Conservation (phyloP, 2,888 invertebrate species). For the Mythimna albipuncta region DNA sequence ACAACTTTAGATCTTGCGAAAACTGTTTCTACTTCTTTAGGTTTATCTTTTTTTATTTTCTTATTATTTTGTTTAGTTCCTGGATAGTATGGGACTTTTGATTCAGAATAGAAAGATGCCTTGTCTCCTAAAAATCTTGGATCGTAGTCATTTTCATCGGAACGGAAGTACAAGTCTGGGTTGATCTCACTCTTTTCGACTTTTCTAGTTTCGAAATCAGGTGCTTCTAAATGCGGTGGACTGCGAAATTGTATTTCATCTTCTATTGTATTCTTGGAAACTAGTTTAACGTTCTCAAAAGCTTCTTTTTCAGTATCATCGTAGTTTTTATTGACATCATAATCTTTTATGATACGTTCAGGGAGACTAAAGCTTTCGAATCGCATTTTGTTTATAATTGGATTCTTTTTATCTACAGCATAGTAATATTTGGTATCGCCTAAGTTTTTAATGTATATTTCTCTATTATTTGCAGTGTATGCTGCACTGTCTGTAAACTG, state of each 20-base stretch:
- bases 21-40: constrained; percentile 76
- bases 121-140: constrained; percentile 54
- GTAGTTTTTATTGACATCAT: constrained; percentile 40
- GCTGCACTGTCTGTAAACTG: constrained; percentile 76
- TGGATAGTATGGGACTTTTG: constrained; percentile 40
- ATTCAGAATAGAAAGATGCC: constrained; percentile 64
- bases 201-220: constrained; percentile 79
- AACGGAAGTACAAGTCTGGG: constrained; percentile 27
- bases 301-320: constrained; percentile 35
- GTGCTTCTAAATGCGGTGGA: constrained; percentile 76
- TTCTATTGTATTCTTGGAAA: background rate
- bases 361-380: constrained; percentile 21
- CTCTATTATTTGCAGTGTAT: constrained; percentile 71
- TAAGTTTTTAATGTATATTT: constrained; percentile 68
- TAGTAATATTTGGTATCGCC: constrained; percentile 76
- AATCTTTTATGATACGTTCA: constrained; percentile 23
- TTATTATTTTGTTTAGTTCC: constrained; percentile 15
- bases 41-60: constrained; percentile 33
- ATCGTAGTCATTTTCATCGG: constrained; percentile 37
- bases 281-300: background rate
- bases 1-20: constrained; percentile 81
- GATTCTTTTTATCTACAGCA: constrained; percentile 67
- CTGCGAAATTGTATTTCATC: constrained; percentile 67
- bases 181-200: constrained; percentile 64
- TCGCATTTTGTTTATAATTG: constrained; percentile 4